A percentile compares a stretch with the other conserved stretches of the same genome.
These are phyloP conservation scores for Porphyrio hochstetteri DNA, from an alignment of 2,113 vertebrate species.

Conservation along the genomic window DNA sequence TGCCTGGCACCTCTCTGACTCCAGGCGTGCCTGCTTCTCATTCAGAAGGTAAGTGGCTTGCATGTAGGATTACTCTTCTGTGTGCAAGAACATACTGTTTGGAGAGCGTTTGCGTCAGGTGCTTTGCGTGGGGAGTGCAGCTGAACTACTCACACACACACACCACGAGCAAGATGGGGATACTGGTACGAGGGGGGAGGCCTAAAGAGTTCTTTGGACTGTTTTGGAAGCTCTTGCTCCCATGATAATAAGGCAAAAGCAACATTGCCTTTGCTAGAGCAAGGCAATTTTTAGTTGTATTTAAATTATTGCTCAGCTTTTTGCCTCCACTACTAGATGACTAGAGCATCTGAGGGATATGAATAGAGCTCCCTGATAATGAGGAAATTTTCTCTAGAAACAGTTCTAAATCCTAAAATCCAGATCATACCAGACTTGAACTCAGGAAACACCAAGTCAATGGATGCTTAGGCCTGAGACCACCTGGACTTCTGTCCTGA, in stretches of 20 bases:
- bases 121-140: not conserved
- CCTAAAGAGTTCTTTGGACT: not conserved
- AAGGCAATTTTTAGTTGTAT: not conserved
- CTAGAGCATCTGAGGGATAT: not conserved
- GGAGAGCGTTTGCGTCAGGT: not conserved
- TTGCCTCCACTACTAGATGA: not conserved
- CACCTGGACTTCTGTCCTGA: not conserved
- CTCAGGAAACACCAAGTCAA: not conserved
- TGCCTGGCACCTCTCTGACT: not conserved
- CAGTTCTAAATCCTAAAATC: not conserved
- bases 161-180: not conserved
- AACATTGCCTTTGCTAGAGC: not conserved
- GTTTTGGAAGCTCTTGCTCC: not conserved
- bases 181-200: not conserved
- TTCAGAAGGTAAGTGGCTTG: slow-evolving; percentile 59
- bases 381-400: not conserved
- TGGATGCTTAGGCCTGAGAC: not conserved
- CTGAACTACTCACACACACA: not conserved
- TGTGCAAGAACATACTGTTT: not conserved
- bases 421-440: not conserved
- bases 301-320: not conserved
- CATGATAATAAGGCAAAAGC: not conserved
- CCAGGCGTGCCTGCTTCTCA: not conserved
- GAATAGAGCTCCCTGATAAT: not conserved
- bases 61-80: slow-evolving; percentile 29